A percentile compares a stretch with the other conserved stretches of the same genome.
Conservation (phyloP, 2,888 invertebrate species). For the Lepidochitona cinerea region DNA sequence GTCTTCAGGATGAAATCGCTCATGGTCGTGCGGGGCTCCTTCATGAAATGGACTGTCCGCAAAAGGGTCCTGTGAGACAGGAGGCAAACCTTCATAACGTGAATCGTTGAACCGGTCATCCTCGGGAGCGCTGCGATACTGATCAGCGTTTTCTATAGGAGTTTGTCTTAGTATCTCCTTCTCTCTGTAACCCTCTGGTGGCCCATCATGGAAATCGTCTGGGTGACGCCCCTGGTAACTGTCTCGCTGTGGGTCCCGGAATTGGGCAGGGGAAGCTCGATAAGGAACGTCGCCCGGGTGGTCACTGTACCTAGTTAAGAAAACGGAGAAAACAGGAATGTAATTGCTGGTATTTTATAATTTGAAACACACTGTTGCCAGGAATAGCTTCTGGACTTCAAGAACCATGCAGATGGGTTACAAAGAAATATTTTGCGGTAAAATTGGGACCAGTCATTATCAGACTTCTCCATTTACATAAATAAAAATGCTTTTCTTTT, state of each 20-base stretch:
- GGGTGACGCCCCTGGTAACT: slow-evolving; percentile 16
- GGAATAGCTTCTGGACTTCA: no score
- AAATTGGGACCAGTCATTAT: no score
- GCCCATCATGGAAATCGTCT: slow-evolving; percentile 12
- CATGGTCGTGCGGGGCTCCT: slow-evolving; percentile 11
- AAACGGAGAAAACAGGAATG: no score
- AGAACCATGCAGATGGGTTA: no score
- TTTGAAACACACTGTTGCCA: no score
- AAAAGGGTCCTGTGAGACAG: slow-evolving; percentile 57
- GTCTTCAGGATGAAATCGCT: neutral
- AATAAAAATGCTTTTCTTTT: no score
- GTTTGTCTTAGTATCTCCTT: slow-evolving; percentile 16
- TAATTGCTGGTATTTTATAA: no score
- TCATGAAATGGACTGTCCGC: slow-evolving; percentile 57
- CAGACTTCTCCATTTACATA: no score
- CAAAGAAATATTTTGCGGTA: no score
- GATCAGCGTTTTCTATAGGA: slow-evolving; percentile 19
- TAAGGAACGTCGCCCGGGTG: slow-evolving; percentile 5
- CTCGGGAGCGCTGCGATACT: neutral
- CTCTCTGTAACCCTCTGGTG: slow-evolving; percentile 27
- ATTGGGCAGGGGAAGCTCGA: neutral
- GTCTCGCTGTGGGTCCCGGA: neutral
- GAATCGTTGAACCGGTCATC: slow-evolving; percentile 24
- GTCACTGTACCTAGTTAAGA: slow-evolving; percentile 1
- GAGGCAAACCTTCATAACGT: slow-evolving; percentile 56